Evolutionary conservation across 1,140 invertebrate genomes (phyloP).

Genomic region (Euborellia annulipes): DNA sequence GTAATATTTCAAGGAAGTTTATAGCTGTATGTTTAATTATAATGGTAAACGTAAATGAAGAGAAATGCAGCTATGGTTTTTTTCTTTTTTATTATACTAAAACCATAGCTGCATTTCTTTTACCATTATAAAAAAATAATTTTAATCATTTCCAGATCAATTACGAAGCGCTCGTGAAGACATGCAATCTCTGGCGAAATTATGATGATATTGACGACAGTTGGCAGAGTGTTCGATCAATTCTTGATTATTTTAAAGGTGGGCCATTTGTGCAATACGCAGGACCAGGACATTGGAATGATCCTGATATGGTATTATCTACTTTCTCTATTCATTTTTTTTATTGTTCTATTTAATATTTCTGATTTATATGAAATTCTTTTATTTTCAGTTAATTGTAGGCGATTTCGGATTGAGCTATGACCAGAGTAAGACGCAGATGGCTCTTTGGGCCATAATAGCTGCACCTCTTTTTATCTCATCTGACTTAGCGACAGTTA

Average conservation of each 20-base stretch:
- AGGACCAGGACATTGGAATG: constrained; percentile 80
- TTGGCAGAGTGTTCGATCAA: constrained; percentile 50
- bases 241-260: constrained; percentile 70
- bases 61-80: no score
- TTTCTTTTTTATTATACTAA: no score
- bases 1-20: no score
- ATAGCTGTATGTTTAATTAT: no score
- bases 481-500: constrained; percentile 57
- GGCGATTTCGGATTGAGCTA: constrained; percentile 75
- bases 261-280: constrained; percentile 48
- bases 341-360: neutral
- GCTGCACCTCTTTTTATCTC: constrained; percentile 82
- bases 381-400: constrained; percentile 47
- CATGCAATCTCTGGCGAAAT: constrained; percentile 80
- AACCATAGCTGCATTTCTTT: no score
- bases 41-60: no score
- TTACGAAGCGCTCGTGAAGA: constrained; percentile 44
- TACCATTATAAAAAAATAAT: no score
- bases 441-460: constrained; percentile 81
- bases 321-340: no score
- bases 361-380: neutral
- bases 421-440: constrained; percentile 69
- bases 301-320: constrained; percentile 84
- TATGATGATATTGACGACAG: constrained; percentile 77
- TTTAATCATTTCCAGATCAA: constrained; percentile 40